Base-by-base conservation (phyloP, 2,888 invertebrate species). In the Auanema freiburgensis region DNA sequence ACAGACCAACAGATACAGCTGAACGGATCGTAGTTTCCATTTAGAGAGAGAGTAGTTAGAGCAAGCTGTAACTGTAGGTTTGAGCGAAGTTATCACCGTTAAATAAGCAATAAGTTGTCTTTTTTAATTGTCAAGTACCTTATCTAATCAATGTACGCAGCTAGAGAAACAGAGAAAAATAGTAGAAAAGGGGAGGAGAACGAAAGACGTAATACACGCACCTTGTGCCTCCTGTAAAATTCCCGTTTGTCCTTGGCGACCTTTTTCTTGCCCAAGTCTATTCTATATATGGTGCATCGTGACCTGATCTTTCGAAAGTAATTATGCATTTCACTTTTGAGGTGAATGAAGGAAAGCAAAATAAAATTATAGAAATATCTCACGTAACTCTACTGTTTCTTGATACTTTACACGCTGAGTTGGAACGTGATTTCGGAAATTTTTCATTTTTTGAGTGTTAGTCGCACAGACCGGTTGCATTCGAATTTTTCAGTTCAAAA, bases 91-190 rank as follows among this genome's bases (percentile, higher is more conserved):
- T 16, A 46, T 46, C 46, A 46, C n/a, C 46, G 46, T 16, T 18
- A 50, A 50, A 24, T 50, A 24, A 50, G 21, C 21, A 24, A 21
- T 23, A 23, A 24, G 50, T 24, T 21, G 50, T 50, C 50, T 50
- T 21, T 50, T 50, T 40, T 51, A 40, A 16, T 33, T 33, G 33
- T 33, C 33, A 33, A 33, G 33, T 57, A 24, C 42, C 54, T 51
- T 58, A 58, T 58, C 58, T 58, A 58, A 58, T 58, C 58, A 58
- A 58, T 58, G 58, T 49, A 58, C 58, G 50, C 57, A 57, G 18
- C 23, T 18, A 23, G 49, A 58, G 18, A 46, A 50, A 41, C n/a
- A 46, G 51, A 43, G 57, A 50, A 24, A 49, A 57, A 57, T 33
- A 49, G 57, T 33, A 8, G 33, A 33, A n/a, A n/a, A 33, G 33